Conservation (phyloP, 2,797 vertebrate species). For the Danio tinwini region DNA sequence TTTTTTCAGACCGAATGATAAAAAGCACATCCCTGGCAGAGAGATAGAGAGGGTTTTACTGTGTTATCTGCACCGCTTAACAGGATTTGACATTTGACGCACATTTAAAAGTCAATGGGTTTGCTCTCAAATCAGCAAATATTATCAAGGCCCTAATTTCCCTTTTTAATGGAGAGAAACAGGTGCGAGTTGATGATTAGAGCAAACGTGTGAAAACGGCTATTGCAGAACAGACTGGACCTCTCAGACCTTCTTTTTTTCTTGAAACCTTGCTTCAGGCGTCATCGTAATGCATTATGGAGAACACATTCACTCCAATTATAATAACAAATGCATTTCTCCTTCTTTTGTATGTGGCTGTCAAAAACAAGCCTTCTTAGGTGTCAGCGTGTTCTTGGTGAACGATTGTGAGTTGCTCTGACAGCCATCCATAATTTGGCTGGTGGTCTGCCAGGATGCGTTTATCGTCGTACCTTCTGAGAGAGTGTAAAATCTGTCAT, state of each 20-base stretch:
- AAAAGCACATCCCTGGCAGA: slow-evolving; percentile 3
- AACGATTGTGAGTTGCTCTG: slow-evolving; percentile 62
- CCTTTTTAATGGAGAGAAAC: slow-evolving; percentile 58
- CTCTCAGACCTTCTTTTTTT: neutral
- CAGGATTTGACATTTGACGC: slow-evolving; percentile 70
- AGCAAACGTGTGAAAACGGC: slow-evolving; percentile 48
- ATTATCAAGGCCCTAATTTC: slow-evolving; percentile 68
- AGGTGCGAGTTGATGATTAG: slow-evolving; percentile 54
- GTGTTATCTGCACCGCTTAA: slow-evolving; percentile 57
- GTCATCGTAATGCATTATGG: slow-evolving; percentile 36
- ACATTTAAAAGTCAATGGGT: slow-evolving; percentile 71
- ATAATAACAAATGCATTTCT: slow-evolving; percentile 48
- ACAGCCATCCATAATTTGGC: slow-evolving; percentile 71
- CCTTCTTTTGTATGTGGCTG: slow-evolving; percentile 48
- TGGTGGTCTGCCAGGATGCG: slow-evolving; percentile 74
- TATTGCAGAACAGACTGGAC: slow-evolving; percentile 31
- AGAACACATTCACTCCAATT: slow-evolving; percentile 21
- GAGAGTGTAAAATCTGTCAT: slow-evolving; percentile 70
- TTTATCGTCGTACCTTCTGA: slow-evolving; percentile 73
- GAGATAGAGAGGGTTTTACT: slow-evolving; percentile 59
- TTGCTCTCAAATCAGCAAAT: slow-evolving; percentile 58
- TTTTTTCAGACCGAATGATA: slow-evolving; percentile 40
- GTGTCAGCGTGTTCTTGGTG: slow-evolving; percentile 69
- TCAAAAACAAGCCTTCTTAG: slow-evolving; percentile 46
- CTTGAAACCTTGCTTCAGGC: slow-evolving; percentile 36